These are phyloP conservation scores for Gorilla gorilla DNA, from an alignment of 2,113 vertebrate species.

Conservation along the genomic window DNA sequence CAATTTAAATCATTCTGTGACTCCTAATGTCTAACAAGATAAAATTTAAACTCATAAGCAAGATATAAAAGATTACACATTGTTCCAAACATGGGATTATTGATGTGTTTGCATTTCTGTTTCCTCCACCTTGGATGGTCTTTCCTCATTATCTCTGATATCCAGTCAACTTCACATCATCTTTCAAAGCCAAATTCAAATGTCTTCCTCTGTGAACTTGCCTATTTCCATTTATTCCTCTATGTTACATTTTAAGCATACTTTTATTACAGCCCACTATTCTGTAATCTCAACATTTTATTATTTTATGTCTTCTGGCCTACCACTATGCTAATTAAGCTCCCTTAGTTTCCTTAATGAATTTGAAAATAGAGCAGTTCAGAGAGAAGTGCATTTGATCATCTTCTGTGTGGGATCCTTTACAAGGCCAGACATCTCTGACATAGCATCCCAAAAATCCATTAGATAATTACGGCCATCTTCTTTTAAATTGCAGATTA, in stretches of 20 bases:
- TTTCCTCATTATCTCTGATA: neutral
- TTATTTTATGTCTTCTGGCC: neutral
- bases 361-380: slow-evolving; percentile 7
- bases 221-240: neutral
- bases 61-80: neutral
- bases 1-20: neutral
- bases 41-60: neutral
- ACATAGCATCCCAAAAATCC: neutral
- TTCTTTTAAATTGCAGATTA: slow-evolving; percentile 18
- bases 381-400: slow-evolving; percentile 6
- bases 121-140: neutral
- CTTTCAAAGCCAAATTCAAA: slow-evolving; percentile 27
- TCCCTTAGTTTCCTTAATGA: neutral
- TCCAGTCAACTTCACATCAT: neutral
- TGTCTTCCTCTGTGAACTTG: neutral
- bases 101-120: neutral
- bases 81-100: neutral
- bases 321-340: neutral
- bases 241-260: neutral
- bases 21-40: neutral
- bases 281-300: neutral
- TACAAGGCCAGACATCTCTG: neutral
- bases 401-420: neutral
- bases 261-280: neutral
- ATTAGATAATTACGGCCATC: neutral